Conservation (phyloP, 2,888 invertebrate species). For the Tipula helvola region DNA sequence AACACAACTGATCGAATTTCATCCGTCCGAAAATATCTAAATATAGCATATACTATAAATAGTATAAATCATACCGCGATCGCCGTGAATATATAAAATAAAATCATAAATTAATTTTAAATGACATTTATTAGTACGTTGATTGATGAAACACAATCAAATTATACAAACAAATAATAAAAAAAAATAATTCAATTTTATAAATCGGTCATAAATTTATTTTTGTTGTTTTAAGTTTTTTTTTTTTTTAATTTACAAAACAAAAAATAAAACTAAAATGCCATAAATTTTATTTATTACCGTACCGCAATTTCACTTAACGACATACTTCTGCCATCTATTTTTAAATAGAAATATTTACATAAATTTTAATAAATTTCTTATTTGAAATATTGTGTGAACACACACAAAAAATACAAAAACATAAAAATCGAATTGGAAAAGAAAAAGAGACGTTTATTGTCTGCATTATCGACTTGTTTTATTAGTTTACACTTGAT, state of each 20-base stretch:
- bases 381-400: background rate
- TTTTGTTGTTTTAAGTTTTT: background rate
- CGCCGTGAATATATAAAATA: background rate
- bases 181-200: background rate
- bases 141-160: background rate
- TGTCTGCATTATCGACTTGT: constrained; percentile 7
- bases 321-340: background rate
- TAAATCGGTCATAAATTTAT: background rate
- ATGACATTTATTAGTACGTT: background rate
- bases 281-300: background rate
- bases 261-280: background rate
- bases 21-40: background rate
- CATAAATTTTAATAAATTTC: background rate
- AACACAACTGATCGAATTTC: background rate
- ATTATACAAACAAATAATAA: background rate
- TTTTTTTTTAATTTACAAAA: background rate
- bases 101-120: background rate
- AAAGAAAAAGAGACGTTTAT: background rate
- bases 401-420: background rate
- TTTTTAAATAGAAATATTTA: background rate
- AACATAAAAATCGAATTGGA: background rate
- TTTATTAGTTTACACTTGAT: background rate
- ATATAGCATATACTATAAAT: no score
- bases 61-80: background rate
- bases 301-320: background rate